Conservation (phyloP, 2,797 vertebrate species). For the Sparus aurata region DNA sequence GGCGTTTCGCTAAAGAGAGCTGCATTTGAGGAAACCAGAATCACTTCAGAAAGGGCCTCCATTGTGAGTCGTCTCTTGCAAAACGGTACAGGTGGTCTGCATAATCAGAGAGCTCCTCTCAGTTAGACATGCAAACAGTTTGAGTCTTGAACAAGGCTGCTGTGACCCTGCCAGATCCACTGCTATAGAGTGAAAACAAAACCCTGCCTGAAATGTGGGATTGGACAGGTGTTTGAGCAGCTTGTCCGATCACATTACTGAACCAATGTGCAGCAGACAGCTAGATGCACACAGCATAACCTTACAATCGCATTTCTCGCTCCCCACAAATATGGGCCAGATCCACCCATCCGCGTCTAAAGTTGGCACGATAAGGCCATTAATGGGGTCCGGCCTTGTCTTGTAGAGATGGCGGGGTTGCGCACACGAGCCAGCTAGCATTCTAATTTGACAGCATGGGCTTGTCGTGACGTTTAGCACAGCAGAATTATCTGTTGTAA, state of each 20-base stretch:
- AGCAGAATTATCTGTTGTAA: conserved; percentile 77
- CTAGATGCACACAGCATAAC: conserved; percentile 88
- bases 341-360: conserved; percentile 73
- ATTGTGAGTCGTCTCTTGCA: conserved; percentile 56
- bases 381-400: conserved; percentile 75
- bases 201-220: conserved; percentile 81
- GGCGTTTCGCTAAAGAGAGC: conserved; percentile 38
- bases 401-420: conserved; percentile 70
- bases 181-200: conserved; percentile 83
- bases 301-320: conserved; percentile 89
- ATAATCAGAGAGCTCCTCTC: conserved; percentile 77
- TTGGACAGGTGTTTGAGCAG: conserved; percentile 88
- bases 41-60: conserved; percentile 55
- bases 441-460: conserved; percentile 81
- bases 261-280: conserved; percentile 86
- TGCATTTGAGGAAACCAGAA: conserved; percentile 44
- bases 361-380: conserved; percentile 79
- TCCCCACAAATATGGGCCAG: conserved; percentile 76
- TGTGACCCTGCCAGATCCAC: conserved; percentile 84
- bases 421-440: conserved; percentile 75
- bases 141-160: conserved; percentile 83
- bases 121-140: conserved; percentile 82
- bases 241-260: conserved; percentile 85
- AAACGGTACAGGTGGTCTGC: conserved; percentile 79
- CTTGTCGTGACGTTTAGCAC: conserved; percentile 75